Evolutionary conservation across 2,797 vertebrate genomes (phyloP).

Genomic region (Phalanger gymnotis): DNA sequence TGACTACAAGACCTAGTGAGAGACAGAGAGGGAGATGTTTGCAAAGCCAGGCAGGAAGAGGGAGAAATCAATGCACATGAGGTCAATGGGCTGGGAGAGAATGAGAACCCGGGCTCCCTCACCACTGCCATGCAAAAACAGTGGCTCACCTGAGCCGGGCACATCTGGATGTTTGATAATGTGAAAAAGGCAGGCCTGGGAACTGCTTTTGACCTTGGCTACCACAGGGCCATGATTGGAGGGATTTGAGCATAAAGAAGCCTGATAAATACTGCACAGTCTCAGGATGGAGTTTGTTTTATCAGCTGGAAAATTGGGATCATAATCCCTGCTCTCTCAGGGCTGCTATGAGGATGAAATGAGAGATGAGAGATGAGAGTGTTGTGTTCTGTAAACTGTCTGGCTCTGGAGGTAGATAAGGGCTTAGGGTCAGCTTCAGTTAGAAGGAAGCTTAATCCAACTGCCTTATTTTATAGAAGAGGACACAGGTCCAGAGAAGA

Average conservation of each 20-base stretch:
- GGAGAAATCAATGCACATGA: neutral
- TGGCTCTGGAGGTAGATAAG: neutral
- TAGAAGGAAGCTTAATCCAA: neutral
- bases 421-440: neutral
- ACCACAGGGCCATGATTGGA: neutral
- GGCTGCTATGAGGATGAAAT: neutral
- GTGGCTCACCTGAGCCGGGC: neutral
- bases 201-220: neutral
- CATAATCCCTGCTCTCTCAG: neutral
- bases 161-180: neutral
- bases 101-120: neutral
- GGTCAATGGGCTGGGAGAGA: neutral
- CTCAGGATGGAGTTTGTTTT: neutral
- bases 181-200: neutral
- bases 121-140: neutral
- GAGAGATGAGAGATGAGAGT: neutral
- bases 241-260: neutral
- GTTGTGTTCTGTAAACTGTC: neutral
- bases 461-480: neutral
- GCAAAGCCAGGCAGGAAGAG: neutral
- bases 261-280: neutral
- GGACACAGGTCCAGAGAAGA: neutral
- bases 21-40: neutral
- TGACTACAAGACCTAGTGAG: neutral
- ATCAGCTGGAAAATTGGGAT: neutral